Evolutionary conservation across 2,797 vertebrate species (phyloP).

Genomic region (Tolypeutes matacus): DNA sequence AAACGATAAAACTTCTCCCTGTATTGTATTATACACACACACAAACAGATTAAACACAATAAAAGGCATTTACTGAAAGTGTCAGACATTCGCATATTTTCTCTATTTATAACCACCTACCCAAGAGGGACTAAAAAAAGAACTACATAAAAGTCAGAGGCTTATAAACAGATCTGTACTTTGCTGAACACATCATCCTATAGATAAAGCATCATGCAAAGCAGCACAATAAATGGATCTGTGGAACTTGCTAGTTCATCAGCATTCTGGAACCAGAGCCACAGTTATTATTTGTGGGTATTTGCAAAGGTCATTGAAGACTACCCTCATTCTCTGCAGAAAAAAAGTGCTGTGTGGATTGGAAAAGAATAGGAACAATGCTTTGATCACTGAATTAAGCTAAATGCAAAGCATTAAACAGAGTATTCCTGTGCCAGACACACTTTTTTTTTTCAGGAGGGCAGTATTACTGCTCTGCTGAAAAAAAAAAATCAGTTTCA

Average conservation of each 20-base stretch:
- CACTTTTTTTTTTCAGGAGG: neutral
- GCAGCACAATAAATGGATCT: neutral
- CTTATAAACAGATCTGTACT: constrained; percentile 77
- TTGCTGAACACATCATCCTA: constrained; percentile 45
- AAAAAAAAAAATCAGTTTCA: neutral
- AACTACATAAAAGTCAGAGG: constrained; percentile 63
- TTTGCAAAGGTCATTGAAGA: constrained; percentile 72
- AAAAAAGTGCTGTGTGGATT: constrained; percentile 54
- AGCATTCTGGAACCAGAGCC: constrained; percentile 60
- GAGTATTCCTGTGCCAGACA: neutral
- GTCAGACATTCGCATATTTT: constrained; percentile 77
- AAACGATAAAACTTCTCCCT: constrained; percentile 13
- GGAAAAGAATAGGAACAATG: constrained; percentile 65
- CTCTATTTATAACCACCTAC: constrained; percentile 70
- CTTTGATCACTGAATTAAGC: constrained; percentile 58
- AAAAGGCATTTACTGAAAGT: constrained; percentile 49
- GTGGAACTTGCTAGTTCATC: neutral
- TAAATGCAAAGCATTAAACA: constrained; percentile 54
- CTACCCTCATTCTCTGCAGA: constrained; percentile 65
- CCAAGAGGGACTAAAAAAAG: constrained; percentile 37
- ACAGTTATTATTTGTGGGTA: constrained; percentile 46
- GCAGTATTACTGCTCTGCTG: neutral
- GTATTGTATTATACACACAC: neutral
- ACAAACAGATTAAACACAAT: constrained; percentile 18
- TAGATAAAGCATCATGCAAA: constrained; percentile 27